Evolutionary conservation across 2,888 invertebrate species (phyloP).

Genomic region (Acronicta leporina): DNA sequence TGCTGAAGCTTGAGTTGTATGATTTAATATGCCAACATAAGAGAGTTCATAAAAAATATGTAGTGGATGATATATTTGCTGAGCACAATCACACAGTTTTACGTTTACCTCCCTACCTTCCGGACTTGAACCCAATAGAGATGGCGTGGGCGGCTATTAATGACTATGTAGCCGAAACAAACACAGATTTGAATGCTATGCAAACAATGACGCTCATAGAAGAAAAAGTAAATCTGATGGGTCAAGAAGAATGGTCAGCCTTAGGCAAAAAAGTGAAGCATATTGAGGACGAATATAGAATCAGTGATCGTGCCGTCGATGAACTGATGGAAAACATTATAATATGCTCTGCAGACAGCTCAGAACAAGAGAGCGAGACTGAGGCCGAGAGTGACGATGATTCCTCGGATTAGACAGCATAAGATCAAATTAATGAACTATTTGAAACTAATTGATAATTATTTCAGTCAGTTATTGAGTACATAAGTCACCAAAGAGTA

Average conservation of each 20-base stretch:
- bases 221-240: conserved; percentile 6
- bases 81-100: conserved; percentile 6
- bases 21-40: conserved; percentile 2
- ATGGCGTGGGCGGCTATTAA: conserved; percentile 15
- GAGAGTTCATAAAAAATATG: not conserved
- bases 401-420: too few relatives aligned
- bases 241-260: not conserved
- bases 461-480: too few relatives aligned
- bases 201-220: not conserved
- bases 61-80: conserved; percentile 2
- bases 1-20: conserved; percentile 15
- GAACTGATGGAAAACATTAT: too few relatives aligned
- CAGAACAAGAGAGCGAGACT: too few relatives aligned
- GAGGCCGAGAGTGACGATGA: too few relatives aligned
- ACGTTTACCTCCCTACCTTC: conserved; percentile 9
- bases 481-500: too few relatives aligned
- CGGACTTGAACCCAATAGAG: conserved; percentile 9
- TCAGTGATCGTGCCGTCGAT: too few relatives aligned
- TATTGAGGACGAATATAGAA: conserved; percentile 5
- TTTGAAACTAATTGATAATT: too few relatives aligned
- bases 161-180: not conserved
- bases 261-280: not conserved
- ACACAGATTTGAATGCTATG: not conserved
- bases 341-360: too few relatives aligned
- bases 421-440: too few relatives aligned